These are phyloP conservation scores for Gandaritis pyraliata DNA, from an alignment of 2,888 invertebrate species.

Conservation along the genomic window DNA sequence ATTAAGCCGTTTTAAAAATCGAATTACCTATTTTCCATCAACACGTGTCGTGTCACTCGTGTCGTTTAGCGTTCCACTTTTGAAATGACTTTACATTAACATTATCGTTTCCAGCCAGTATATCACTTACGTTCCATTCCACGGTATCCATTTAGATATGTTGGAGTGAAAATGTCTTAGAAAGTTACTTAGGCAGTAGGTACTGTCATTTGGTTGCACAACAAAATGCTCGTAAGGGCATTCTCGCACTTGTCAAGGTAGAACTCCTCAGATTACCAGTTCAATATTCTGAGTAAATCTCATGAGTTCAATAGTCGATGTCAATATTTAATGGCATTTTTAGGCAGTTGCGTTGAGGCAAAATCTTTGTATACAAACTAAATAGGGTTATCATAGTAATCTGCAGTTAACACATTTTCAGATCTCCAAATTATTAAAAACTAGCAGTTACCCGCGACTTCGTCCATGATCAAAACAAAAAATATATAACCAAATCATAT, in stretches of 20 bases:
- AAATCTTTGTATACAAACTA: no score
- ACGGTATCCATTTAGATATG: constrained; percentile 63
- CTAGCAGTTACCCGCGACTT: no score
- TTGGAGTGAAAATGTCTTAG: constrained; percentile 61
- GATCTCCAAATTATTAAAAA: no score
- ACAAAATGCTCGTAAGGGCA: constrained; percentile 53
- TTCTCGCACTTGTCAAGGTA: constrained; percentile 27
- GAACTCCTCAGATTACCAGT: not conserved
- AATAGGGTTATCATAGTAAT: no score
- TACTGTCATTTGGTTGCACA: constrained; percentile 58
- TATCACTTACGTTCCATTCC: constrained; percentile 50
- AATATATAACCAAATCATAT: no score
- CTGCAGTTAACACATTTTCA: no score
- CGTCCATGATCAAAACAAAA: no score
- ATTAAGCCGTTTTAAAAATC: constrained; percentile 25
- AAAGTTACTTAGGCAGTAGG: constrained; percentile 56
- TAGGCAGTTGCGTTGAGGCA: no score
- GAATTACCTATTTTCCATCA: constrained; percentile 35
- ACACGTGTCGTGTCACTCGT: constrained; percentile 24
- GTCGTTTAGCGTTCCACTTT: constrained; percentile 51
- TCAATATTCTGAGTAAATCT: no score
- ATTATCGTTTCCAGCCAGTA: constrained; percentile 51
- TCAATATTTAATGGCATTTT: no score
- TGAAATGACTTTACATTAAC: constrained; percentile 49
- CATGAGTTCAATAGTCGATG: no score